Conservation (phyloP, 2,888 invertebrate genomes). For the Seira musarum region DNA sequence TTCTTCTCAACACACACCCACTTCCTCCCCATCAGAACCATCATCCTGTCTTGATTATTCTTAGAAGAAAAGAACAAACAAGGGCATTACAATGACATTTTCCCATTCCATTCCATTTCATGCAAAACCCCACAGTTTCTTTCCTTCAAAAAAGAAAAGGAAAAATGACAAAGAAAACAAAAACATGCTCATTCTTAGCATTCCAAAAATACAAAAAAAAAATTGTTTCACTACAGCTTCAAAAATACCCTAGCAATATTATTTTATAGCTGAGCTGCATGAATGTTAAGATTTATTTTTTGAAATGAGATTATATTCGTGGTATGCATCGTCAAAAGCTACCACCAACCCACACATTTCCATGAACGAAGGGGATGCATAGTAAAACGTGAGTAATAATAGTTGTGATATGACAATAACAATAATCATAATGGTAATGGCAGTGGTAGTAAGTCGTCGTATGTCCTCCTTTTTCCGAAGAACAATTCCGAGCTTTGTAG, state of each 20-base stretch:
- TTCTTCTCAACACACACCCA: too few species aligned
- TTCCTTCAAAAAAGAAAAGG: too few species aligned
- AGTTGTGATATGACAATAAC: slow-evolving; percentile 51
- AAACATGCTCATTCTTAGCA: neutral
- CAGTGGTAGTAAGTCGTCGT: slow-evolving; percentile 10
- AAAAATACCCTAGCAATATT: neutral
- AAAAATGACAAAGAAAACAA: too few species aligned
- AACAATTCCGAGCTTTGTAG: neutral
- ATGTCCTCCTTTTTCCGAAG: slow-evolving; percentile 3
- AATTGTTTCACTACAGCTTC: slow-evolving; percentile 3
- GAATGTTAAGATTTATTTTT: neutral
- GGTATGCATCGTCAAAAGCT: neutral
- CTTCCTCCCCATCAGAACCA: neutral
- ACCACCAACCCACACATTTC: neutral
- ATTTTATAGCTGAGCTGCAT: neutral
- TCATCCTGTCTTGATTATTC: neutral
- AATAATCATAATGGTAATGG: slow-evolving; percentile 48
- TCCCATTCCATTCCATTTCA: neutral
- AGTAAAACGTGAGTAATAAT: slow-evolving; percentile 36
- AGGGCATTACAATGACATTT: neutral
- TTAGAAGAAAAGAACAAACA: neutral
- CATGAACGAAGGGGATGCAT: slow-evolving; percentile 12
- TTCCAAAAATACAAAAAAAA: neutral
- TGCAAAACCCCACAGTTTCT: neutral
- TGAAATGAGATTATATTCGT: neutral